Evolutionary conservation across 2,797 vertebrate species (phyloP).

Genomic region (Coracias cyanogaster): DNA sequence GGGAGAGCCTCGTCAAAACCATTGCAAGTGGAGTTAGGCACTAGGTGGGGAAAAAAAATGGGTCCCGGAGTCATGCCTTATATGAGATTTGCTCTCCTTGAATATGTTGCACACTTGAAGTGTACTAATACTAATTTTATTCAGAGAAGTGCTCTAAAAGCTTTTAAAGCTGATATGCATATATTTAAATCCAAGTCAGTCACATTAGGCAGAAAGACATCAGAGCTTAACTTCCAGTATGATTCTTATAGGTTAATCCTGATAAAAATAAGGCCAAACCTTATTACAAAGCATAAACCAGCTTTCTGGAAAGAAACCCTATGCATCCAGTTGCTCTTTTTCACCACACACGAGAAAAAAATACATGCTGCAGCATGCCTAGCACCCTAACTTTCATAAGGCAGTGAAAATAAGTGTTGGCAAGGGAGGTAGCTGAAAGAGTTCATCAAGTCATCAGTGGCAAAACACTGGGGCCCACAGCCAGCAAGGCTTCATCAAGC

Average conservation of each 20-base stretch:
- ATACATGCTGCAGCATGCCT: background rate
- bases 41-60: slow-evolving; percentile 50
- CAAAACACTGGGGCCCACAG: background rate
- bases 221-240: slow-evolving; percentile 52
- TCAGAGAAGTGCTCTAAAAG: slow-evolving; percentile 37
- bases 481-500: background rate
- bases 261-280: slow-evolving; percentile 55
- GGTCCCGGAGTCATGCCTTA: background rate
- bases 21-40: slow-evolving; percentile 81
- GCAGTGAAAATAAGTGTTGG: background rate
- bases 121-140: slow-evolving; percentile 4
- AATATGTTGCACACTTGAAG: slow-evolving; percentile 51
- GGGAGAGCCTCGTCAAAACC: slow-evolving; percentile 81
- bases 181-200: slow-evolving; percentile 54
- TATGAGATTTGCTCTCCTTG: background rate
- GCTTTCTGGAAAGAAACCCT: slow-evolving; percentile 35
- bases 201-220: slow-evolving; percentile 54
- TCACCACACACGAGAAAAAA: background rate
- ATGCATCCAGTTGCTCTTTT: slow-evolving; percentile 5
- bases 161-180: slow-evolving; percentile 58
- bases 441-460: slow-evolving; percentile 7
- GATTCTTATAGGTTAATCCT: slow-evolving; percentile 65
- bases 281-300: slow-evolving; percentile 27
- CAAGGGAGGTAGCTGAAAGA: slow-evolving; percentile 7
- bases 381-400: background rate